Base-by-base conservation (phyloP, 2,797 vertebrate genomes). In the Ceyx erithaca region DNA sequence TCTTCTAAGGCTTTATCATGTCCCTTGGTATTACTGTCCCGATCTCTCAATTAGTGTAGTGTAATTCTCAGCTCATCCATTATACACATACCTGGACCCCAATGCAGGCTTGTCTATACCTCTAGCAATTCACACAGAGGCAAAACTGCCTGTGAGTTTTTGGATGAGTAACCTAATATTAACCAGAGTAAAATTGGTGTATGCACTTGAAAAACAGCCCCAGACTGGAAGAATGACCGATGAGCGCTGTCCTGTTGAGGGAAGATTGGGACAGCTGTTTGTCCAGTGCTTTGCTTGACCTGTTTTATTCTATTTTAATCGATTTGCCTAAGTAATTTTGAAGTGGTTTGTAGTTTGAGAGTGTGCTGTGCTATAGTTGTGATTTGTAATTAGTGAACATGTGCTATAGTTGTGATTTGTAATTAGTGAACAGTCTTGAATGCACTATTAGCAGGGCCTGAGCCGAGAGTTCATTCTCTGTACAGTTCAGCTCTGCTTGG, bases 171-270 rank as follows among this genome's bases (percentile, higher is more conserved):
- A n/a, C 51, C 41, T 83, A 30, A 48, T 69, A 62, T 37, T 30
- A 80, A 30, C 49, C 30, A 45, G 37, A 28, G 10, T 57, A 46
- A 52, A 81, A 52, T 8, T 59, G 57, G 35, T 0, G 1, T 10
- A 5, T 41, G 62, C 35, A 85, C 35, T 55, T 61, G 45, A 66
- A 40, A 75, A 75, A 51, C 23, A 76, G 40, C 18, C 45, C 70
- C 69, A 52, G 41, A 57, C 43, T 57, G 10, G n/a, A 61, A 90
- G 78, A 85, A 68, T 22, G 3, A 58, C 51, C 46, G 54, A 45
- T 10, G 28, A 72, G 26, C 0, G 1, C 25, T 1, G 1, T 80
- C 40, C 69, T 45, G 31, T 52, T 0, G 1, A 86, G 28, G n/a
- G 45, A 75, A 45, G 62, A 28, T 18, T 45, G 58, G 18, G 46